Percentiles rank a stretch among this genome's conserved stretches.
phyloP scores from a whole-genome alignment of 2,888 invertebrate genomes.

The Psococerastis gibbosa region DNA sequence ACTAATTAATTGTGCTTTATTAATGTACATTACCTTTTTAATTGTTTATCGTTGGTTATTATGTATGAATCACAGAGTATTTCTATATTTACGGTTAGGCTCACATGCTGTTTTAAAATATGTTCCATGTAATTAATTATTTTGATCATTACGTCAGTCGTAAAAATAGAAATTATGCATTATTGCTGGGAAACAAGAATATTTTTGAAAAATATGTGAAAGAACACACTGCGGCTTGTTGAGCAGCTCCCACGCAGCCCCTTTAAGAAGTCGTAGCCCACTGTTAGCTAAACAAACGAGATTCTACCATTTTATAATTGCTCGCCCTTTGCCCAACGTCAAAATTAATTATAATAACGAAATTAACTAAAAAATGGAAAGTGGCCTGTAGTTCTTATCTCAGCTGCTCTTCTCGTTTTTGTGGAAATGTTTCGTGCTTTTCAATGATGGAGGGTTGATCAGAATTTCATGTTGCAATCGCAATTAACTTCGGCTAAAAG shows the following conservation, averaged over 20 bases:
- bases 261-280: background rate
- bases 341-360: slow-evolving; percentile 10
- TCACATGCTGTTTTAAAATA: too few species aligned
- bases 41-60: too few species aligned
- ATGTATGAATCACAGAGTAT: too few species aligned
- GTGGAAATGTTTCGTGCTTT: too few species aligned
- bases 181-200: background rate
- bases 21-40: too few species aligned
- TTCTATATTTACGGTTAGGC: too few species aligned
- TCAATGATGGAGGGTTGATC: too few species aligned
- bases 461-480: too few species aligned
- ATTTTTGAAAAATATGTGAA: background rate
- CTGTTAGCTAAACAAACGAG: background rate
- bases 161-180: background rate
- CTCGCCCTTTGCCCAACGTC: background rate
- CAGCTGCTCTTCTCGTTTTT: background rate
- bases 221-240: background rate
- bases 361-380: slow-evolving; percentile 7
- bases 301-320: background rate
- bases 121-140: too few species aligned
- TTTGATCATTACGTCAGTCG: background rate
- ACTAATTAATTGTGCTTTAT: too few species aligned
- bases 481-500: too few species aligned
- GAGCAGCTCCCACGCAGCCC: background rate
- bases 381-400: background rate